Evolutionary conservation across 2,797 vertebrate species (phyloP), one percentile per base, ranked within the genome.

Genomic region (Tarsius wallacei): DNA sequence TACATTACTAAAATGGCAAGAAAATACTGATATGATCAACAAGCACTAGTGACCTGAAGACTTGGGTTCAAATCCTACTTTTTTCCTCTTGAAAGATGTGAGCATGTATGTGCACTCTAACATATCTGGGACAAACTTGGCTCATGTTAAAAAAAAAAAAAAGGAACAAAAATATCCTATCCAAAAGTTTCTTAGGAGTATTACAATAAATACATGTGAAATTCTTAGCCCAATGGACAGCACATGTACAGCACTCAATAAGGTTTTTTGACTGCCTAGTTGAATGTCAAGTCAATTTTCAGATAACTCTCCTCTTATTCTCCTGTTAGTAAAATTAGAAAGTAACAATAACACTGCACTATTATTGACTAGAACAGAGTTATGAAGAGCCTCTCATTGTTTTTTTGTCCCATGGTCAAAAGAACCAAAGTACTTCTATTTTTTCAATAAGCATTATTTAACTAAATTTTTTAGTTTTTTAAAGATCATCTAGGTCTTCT

Each of bases 41-140:
- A 28, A 53, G 80, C 33, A 49, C 31, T 2, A 8, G 84, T 14
- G 26, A 5, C 4, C 36, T 33, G 15, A 33, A 86, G 70, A 36
- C 7, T 8, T 4, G 36, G 17, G 13, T 76, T 64, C 66, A 33
- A 33, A 77, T 22, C 24, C 28, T 22, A 24, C 36, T 16, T 33
- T 74, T 42, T 73, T 76, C 33, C 7, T 87, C 61, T 17, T 64
- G 57, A 63, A 59, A 47, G 0, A 0, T 6, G 2, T 49, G 28
- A 61, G 19, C 19, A 0, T 7, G 21, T 19, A 3, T 6, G 19
- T 31, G 2, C 7, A 1, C 28, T 16, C 2, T 24, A 70, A 26
- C 7, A 16, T 0, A 5, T 0, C 5, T 12, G 42, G 49, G 5
- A 5, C 19, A 22, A 22, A 36, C 5, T 0, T 16, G 3, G 19